Base-by-base conservation (phyloP, 2,888 invertebrate species). In the Fabriciana adippe region DNA sequence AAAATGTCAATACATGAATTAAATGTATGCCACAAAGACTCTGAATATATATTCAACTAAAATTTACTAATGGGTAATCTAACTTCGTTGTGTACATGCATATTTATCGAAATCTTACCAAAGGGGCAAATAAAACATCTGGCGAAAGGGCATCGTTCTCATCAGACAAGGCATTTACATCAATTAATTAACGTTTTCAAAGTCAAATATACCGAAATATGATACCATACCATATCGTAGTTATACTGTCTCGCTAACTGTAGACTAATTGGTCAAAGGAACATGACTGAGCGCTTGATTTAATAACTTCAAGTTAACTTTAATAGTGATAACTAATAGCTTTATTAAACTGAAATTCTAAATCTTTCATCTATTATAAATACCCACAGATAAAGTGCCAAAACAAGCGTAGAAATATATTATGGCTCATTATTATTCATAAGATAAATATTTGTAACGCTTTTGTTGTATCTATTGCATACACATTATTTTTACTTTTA, bases 141-240 rank as follows among this genome's bases (percentile, higher is more conserved):
- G 69, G 72, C 68, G 70, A 82, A 85, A 87, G 90, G 85, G 85
- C 86, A 84, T 85, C 82, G 85, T 78, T 82, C 87, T 80, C 86
- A 85, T 86, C 84, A 84, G 83, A 83, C 85, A 81, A 85, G 78
- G 80, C 77, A 83, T 84, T 86, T 85, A 83, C 87, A 87, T 86
- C 88, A 89, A 89, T 90, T 89, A 87, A 77, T 75, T 74, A 75
- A 77, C 72, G 74, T 83, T 83, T 81, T 83, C 79, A 81, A 81
- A 81, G 81, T 79, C 78, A 81, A 77, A 80, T 79, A 77, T 80
- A 81, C 79, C 75, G 90, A 84, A 89, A 90, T 84, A 81, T 77
- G 88, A 90, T 87, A 86, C 80, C 26, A 26, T 26, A 26, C 72
- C 74, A 73, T 73, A 77, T 78, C 77, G 80, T 77, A 79, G 77